A percentile compares a stretch with the other conserved stretches of the same genome.
Evolutionary conservation across 2,113 vertebrate species (phyloP).

Genomic region (Bucco capensis): DNA sequence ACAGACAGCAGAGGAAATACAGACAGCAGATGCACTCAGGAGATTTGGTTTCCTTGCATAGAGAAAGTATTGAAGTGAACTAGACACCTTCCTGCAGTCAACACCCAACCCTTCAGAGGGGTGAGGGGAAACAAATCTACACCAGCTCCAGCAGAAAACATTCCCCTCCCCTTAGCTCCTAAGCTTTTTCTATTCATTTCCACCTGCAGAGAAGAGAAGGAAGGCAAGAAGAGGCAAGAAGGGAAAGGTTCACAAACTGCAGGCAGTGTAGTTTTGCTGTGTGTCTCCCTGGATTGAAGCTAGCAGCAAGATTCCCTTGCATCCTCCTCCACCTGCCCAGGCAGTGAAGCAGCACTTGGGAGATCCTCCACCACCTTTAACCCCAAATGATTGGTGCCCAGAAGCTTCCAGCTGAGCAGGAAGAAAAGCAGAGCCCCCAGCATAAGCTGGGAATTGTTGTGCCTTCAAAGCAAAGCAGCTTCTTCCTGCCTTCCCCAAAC

Average conservation of each 20-base stretch:
- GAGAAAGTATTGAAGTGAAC: not conserved
- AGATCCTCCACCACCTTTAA: not conserved
- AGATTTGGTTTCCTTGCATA: constrained; percentile 30
- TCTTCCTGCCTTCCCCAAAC: not conserved
- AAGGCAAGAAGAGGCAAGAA: not conserved
- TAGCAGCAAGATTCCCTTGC: not conserved
- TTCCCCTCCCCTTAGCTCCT: not conserved
- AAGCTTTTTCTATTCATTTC: constrained; percentile 5
- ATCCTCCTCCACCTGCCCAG: not conserved
- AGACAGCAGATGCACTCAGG: not conserved
- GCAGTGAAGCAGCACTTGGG: accelerated
- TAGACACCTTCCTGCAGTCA: not conserved
- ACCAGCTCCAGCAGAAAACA: not conserved
- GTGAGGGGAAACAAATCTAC: not conserved
- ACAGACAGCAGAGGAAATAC: not conserved
- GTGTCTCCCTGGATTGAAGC: not conserved
- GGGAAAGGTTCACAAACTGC: not conserved
- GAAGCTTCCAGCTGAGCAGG: too few species aligned
- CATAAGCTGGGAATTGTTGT: not conserved
- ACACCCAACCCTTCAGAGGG: not conserved
- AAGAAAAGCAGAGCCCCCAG: not conserved
- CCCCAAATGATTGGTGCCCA: accelerated
- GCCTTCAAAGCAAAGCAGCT: not conserved
- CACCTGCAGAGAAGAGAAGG: not conserved
- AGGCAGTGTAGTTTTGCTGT: not conserved